Percentiles rank a stretch among this genome's conserved stretches.
phyloP scores from a whole-genome alignment of 2,888 invertebrate species.

The Schizotus pectinicornis region DNA sequence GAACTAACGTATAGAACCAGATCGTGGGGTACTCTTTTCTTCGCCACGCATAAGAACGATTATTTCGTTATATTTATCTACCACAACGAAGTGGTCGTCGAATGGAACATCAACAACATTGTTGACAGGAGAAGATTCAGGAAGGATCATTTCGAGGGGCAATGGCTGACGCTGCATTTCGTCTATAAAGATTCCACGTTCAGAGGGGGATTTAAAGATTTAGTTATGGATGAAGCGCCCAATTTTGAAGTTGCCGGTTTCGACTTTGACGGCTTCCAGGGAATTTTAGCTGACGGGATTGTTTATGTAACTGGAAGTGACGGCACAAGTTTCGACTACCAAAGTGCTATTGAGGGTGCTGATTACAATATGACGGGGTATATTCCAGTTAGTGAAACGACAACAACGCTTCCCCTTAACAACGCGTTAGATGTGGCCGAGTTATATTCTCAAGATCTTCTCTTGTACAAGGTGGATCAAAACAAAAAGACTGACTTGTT shows the following conservation, averaged over 20 bases:
- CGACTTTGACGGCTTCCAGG: conserved; percentile 62
- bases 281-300: conserved; percentile 60
- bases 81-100: conserved; percentile 71
- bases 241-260: conserved; percentile 60
- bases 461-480: conserved; percentile 50
- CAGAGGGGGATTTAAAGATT: conserved; percentile 60
- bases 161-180: conserved; percentile 71
- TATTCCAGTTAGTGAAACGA: conserved; percentile 47
- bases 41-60: conserved; percentile 64
- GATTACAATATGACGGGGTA: conserved; percentile 50
- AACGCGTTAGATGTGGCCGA: conserved; percentile 51
- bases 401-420: conserved; percentile 48
- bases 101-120: conserved; percentile 66
- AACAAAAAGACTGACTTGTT: conserved; percentile 51
- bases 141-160: conserved; percentile 66
- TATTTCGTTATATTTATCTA: conserved; percentile 75
- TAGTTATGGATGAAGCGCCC: conserved; percentile 61
- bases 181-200: conserved; percentile 58
- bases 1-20: conserved; percentile 70
- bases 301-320: conserved; percentile 62
- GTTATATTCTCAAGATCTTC: conserved; percentile 41
- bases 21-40: conserved; percentile 79
- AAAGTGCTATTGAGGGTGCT: conserved; percentile 46
- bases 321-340: conserved; percentile 52
- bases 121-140: conserved; percentile 62